Base-by-base conservation (phyloP, 2,113 vertebrate species). In the Candoia aspera region DNA sequence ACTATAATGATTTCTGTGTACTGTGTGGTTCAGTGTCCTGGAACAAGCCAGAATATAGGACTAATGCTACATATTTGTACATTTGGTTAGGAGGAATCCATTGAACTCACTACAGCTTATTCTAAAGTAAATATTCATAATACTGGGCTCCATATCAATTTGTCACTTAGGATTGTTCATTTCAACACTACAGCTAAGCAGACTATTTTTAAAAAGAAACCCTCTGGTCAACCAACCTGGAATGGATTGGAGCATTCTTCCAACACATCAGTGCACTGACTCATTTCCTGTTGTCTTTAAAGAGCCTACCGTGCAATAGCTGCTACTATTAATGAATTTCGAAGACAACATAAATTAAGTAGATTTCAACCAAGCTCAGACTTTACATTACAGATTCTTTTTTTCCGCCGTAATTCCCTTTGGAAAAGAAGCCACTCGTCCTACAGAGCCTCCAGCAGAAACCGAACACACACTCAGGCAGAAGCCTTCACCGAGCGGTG, bases 211-310 rank as follows among this genome's bases (percentile, higher is more conserved):
- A 89, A 55, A 86, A 89, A 79, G 8, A 5, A 49, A 0, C 24
- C 86, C 37, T 13, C 2, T 21, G 10, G 85, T 92, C 73, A 64
- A 95, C 60, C 87, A 0, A 33, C 19, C 59, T 3, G 0, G 64
- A 59, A 86, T 46, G 87, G 58, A 90, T 42, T 46, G 2, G 42
- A 4, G 37, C 13, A 10, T 10, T 90, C 84, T 24, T 9, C 54
- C 68, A 0, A 0, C 2, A 3, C 0, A 0, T 26, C 54, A 8
- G 4, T 29, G 19, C 2, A 33, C 1, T 19, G 60, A 88, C 3
- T 21, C 89, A 42, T 42, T 87, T 94, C 94, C 94, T 85, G 21
- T 85, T 89, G 55, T 55, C 15, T 53, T 64, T 88, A 89, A 84
- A 4, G 42, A 88, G 10, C 23, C 1, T 57, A 58, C 55, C 0